Percentiles rank a stretch among this genome's conserved stretches.
These are phyloP conservation scores for Agapornis roseicollis DNA, from an alignment of 2,113 vertebrate species.

Conservation along the genomic window DNA sequence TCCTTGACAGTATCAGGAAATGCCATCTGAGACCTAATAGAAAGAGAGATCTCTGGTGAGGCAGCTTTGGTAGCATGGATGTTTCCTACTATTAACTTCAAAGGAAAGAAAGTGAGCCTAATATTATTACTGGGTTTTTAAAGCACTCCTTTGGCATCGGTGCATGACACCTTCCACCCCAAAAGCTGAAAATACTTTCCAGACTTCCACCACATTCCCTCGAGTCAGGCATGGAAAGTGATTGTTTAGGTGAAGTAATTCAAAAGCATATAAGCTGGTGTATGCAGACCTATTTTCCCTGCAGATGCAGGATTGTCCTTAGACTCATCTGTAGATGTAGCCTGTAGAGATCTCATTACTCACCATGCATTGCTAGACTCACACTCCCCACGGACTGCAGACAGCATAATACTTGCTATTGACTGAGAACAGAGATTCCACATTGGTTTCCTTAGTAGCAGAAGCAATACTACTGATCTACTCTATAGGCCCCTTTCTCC, in stretches of 20 bases:
- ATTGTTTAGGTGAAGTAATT: neutral
- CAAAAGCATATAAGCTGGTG: neutral
- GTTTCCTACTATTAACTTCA: slow-evolving; percentile 34
- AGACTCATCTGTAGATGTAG: neutral
- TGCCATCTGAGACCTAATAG: slow-evolving; percentile 34
- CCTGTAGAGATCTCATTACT: neutral
- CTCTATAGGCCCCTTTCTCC: neutral
- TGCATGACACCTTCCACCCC: neutral
- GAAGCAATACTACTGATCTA: neutral
- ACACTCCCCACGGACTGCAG: neutral
- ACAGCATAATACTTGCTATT: neutral
- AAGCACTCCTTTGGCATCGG: slow-evolving; percentile 21
- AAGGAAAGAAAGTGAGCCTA: slow-evolving; percentile 25
- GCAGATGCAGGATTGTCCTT: neutral
- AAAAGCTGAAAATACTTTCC: slow-evolving; percentile 34
- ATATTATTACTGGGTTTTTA: neutral
- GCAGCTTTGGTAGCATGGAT: slow-evolving; percentile 10
- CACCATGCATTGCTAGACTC: neutral
- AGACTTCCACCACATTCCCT: slow-evolving; percentile 9
- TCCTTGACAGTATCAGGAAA: slow-evolving; percentile 53
- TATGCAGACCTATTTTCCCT: neutral
- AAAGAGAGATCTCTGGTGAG: slow-evolving; percentile 24
- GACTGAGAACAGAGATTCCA: neutral
- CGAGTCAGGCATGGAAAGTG: neutral
- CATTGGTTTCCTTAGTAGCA: slow-evolving; percentile 40